These are phyloP conservation scores for Aurelia aurita DNA, from an alignment of 30 jellyfish, hydroid and myxozoan genomes.

Conservation along the genomic window DNA sequence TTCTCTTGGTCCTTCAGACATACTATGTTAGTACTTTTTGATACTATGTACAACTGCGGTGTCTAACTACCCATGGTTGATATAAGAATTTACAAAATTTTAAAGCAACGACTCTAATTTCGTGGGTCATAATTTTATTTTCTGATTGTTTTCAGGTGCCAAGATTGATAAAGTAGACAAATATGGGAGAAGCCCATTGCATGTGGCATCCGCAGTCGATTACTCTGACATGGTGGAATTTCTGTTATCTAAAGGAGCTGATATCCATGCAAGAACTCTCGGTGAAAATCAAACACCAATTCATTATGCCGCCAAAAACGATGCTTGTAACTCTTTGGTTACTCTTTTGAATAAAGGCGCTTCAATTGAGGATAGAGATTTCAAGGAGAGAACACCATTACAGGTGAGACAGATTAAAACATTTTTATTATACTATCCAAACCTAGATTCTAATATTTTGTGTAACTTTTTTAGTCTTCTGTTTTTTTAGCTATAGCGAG, in stretches of 20 bases:
- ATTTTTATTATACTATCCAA: too few species aligned
- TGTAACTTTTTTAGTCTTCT: too few species aligned
- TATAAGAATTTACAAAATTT: too few species aligned
- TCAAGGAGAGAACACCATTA: slow-evolving; percentile 94
- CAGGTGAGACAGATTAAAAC: slow-evolving; percentile 67
- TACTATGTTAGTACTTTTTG: too few species aligned
- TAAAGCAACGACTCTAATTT: too few species aligned
- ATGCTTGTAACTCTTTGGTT: slow-evolving; percentile 77
- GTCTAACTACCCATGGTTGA: too few species aligned
- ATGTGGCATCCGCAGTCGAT: slow-evolving; percentile 98
- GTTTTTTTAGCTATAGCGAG: too few species aligned
- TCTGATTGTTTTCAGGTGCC: slow-evolving; percentile 66
- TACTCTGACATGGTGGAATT: slow-evolving; percentile 91
- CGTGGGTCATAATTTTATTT: too few species aligned
- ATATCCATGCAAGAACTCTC: slow-evolving; percentile 72
- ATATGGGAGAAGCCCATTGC: slow-evolving; percentile 96
- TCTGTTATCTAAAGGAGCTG: slow-evolving; percentile 81
- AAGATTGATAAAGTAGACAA: slow-evolving; percentile 81
- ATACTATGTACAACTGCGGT: too few species aligned
- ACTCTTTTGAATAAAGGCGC: slow-evolving; percentile 81
- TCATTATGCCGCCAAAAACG: slow-evolving; percentile 98
- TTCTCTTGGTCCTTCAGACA: too few species aligned
- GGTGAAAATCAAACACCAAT: slow-evolving; percentile 94
- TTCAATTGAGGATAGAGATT: slow-evolving; percentile 81
- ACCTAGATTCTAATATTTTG: too few species aligned